A percentile compares a stretch with the other conserved stretches of the same genome.
Conservation (phyloP, 2,113 vertebrate genomes). For the Corynorhinus townsendii region DNA sequence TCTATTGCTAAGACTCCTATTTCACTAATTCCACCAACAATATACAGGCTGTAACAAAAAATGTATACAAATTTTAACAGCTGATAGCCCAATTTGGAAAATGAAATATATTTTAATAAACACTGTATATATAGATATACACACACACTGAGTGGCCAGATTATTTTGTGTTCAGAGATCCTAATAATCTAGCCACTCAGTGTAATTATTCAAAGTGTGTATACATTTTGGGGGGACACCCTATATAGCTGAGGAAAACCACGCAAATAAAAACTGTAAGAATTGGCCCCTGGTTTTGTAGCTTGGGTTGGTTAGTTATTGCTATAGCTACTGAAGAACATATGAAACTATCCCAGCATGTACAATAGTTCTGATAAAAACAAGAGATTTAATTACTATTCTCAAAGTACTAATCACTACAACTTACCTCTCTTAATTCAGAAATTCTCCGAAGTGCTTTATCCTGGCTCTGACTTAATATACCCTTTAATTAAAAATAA, state of each 20-base stretch:
- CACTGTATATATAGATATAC: too few species aligned
- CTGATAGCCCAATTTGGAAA: too few species aligned
- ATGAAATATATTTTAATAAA: too few species aligned
- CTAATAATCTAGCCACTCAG: too few species aligned
- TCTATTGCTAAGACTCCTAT: background rate
- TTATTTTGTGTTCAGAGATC: too few species aligned
- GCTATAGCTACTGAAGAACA: background rate
- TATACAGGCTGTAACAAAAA: background rate
- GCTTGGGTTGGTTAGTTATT: background rate
- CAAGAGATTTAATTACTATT: slow-evolving; percentile 7
- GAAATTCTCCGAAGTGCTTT: slow-evolving; percentile 95
- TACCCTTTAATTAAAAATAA: slow-evolving; percentile 80
- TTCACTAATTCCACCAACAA: background rate
- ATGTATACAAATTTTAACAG: too few species aligned
- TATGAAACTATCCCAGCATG: background rate
- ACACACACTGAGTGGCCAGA: too few species aligned
- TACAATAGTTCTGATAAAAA: background rate
- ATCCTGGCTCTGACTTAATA: slow-evolving; percentile 97
- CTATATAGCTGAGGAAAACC: background rate
- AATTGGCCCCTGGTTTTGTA: background rate
- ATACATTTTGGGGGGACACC: too few species aligned
- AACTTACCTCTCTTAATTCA: slow-evolving; percentile 93
- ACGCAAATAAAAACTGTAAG: background rate
- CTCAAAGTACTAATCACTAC: background rate
- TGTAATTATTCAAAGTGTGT: too few species aligned